phyloP scores from a whole-genome alignment of 2,113 vertebrate species.

The Xenopus borealis region DNA sequence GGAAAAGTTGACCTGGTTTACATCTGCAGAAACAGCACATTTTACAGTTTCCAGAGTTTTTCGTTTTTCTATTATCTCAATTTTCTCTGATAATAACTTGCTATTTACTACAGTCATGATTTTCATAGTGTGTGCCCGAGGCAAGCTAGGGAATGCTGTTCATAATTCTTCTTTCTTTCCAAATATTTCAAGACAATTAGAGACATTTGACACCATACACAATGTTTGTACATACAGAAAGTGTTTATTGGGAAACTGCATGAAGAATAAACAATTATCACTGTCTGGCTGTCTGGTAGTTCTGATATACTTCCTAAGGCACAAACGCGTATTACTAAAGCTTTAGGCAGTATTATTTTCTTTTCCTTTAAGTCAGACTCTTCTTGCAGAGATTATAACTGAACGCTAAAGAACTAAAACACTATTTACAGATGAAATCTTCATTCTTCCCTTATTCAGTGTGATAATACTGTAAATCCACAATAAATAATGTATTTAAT shows the following conservation, averaged over 20 bases:
- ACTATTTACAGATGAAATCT: too few species aligned
- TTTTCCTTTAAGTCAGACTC: neutral
- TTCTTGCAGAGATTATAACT: too few species aligned
- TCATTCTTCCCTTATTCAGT: too few species aligned
- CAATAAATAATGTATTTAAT: too few species aligned
- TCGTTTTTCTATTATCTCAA: neutral
- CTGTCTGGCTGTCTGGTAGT: too few species aligned
- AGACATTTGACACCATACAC: too few species aligned
- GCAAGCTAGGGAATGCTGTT: neutral
- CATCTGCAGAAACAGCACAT: conserved; percentile 5
- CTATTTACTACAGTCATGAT: conserved; percentile 11
- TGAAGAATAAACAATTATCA: neutral
- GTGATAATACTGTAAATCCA: too few species aligned
- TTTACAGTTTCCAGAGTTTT: conserved; percentile 12
- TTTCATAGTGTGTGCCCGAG: conserved; percentile 1
- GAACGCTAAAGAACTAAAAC: too few species aligned
- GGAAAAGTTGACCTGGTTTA: conserved; percentile 4
- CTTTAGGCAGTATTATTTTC: neutral
- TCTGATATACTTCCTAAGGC: neutral
- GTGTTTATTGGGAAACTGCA: neutral
- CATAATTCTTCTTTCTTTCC: conserved; percentile 3
- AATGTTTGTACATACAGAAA: neutral
- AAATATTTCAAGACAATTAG: conserved; percentile 3
- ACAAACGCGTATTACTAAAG: too few species aligned
- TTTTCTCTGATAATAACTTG: conserved; percentile 16